phyloP scores from a whole-genome alignment of 2,113 vertebrate species.

The Apeltes quadracus region DNA sequence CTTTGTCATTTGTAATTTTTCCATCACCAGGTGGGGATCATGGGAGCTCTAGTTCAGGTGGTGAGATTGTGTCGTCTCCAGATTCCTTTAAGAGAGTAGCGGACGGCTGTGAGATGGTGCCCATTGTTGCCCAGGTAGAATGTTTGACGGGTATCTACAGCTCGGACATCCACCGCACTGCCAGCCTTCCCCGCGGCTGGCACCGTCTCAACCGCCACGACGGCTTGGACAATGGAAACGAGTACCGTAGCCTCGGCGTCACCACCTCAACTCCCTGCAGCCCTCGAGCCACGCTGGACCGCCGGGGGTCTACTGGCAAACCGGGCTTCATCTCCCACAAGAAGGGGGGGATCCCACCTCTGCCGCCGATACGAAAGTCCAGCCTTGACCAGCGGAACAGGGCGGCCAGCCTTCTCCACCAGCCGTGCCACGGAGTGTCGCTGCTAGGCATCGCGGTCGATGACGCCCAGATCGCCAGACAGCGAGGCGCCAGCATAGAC shows the following conservation, averaged over 20 bases:
- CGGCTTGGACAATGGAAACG: slow-evolving; percentile 77
- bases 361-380: slow-evolving; percentile 94
- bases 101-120: slow-evolving; percentile 89
- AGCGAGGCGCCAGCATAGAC: slow-evolving; percentile 81
- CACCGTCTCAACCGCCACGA: slow-evolving; percentile 83
- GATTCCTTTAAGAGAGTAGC: slow-evolving; percentile 86
- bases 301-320: slow-evolving; percentile 85
- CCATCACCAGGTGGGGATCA: slow-evolving; percentile 65
- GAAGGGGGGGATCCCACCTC: slow-evolving; percentile 91
- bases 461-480: slow-evolving; percentile 78
- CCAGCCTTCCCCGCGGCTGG: slow-evolving; percentile 86
- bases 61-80: slow-evolving; percentile 82
- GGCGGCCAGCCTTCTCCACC: slow-evolving; percentile 89
- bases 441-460: slow-evolving; percentile 80
- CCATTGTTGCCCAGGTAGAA: slow-evolving; percentile 61
- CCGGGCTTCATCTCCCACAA: slow-evolving; percentile 88
- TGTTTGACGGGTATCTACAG: slow-evolving; percentile 77
- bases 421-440: slow-evolving; percentile 71
- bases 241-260: slow-evolving; percentile 70
- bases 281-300: slow-evolving; percentile 86
- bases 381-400: slow-evolving; percentile 96
- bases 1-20: neutral
- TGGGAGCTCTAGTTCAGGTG: slow-evolving; percentile 79
- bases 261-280: slow-evolving; percentile 82
- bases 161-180: slow-evolving; percentile 80